Base-by-base conservation (phyloP, 2,797 vertebrate genomes). In the Myotis planiceps region DNA sequence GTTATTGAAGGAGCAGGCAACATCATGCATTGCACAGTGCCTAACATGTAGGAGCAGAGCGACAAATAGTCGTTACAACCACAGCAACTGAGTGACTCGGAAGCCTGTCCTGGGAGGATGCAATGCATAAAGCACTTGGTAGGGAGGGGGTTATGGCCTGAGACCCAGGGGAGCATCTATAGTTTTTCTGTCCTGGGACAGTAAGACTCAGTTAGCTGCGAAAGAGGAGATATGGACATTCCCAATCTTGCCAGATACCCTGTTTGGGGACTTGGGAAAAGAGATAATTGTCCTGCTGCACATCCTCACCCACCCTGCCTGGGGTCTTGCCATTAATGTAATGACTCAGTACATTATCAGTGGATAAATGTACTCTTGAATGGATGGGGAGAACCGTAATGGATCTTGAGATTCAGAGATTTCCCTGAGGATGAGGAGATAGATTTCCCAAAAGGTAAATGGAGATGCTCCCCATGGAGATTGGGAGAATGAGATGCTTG, bases 391-490 rank as follows among this genome's bases (percentile, higher is more conserved):
- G 23, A 32, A 14, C 15, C 4, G 19, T 82, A 55, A 95, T 21
- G 49, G 42, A 29, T 78, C 39, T 74, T 89, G 49, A 84, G 37
- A 81, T 53, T 53, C 34, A 63, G 85, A 76, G 66, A 90, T 55
- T 65, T 80, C 92, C n/a, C 42, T n/a, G 63, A 65, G 15, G 27
- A 68, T 45, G 49, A 4, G 10, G 37, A 93, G 42, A 27, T 4
- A 69, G 55, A 79, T 66, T 94, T 95, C 55, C 55, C 63, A 93
- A 66, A n/a, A 88, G 37, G 47, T 39, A 92, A 81, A 19, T 32
- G 27, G 12, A 90, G 49, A 65, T 19, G 9, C 7, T 4, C 13
- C 18, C 18, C 39, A 9, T 7, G 27, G 3, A 78, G 65, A n/a
- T 0, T 19, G 15, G 83, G 32, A 86, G 55, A 85, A 74, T 5